Base-by-base conservation (phyloP, 2,888 invertebrate genomes). In the Augiades crinisus region DNA sequence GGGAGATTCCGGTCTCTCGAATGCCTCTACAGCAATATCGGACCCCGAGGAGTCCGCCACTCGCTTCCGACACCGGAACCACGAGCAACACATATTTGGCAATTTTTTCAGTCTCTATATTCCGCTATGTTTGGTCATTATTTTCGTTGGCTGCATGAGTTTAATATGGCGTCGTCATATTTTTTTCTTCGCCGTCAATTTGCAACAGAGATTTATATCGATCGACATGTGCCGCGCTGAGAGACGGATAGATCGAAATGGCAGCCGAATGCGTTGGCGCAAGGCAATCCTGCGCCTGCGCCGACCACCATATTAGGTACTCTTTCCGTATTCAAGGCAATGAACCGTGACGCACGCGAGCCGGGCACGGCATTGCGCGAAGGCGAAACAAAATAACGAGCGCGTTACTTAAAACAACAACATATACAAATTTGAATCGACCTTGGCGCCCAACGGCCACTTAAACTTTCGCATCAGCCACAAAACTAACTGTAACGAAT, bases 251-350 rank as follows among this genome's bases (percentile, higher is more conserved):
- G 73, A 61, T 70, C 64, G 72, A 68, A 84, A 81, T 84, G 83
- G 76, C 72, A 62, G 68, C 66, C 64, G 54, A 59, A 59, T 75
- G 83, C 81, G 82, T 83, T 64, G 84, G 83, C 83, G 81, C 86
- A 84, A 84, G 81, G 81, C 74, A 69, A 83, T 75, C 82, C 74
- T 72, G 80, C 68, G 74, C 68, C 70, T 70, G 75, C 68, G 73
- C 68, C 67, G 66, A 64, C 60, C 65, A 68, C 88, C 88, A 82
- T 87, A 89, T 87, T 84, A 82, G 87, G 88, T 78, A 75, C 75
- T 78, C 81, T 44, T 44, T 83, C 79, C 79, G 80, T 70, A 79
- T 67, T 83, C 84, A 85, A 86, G 86, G 87, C 87, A 83, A 81
- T 86, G 87, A 88, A 86, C 88, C 84, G 75, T 83, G 82, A 85